Evolutionary conservation across 2,888 invertebrate genomes (phyloP).

Genomic region (Lasioglossum villosulum): DNA sequence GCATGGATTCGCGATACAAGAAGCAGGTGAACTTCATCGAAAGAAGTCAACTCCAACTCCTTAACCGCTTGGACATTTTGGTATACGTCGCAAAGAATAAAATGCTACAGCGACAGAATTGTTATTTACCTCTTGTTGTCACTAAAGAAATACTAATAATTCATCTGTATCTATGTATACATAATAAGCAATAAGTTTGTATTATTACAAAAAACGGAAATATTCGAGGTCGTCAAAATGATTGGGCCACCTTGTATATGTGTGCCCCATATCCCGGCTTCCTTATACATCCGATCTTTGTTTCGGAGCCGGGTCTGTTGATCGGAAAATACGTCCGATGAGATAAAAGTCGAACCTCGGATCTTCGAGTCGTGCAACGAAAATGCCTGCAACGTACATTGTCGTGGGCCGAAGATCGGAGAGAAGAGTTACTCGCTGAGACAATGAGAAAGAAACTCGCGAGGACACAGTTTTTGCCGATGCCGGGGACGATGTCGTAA

Average conservation of each 20-base stretch:
- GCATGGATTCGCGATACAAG: no score
- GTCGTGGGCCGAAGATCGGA: neutral
- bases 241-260: neutral
- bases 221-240: neutral
- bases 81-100: no score
- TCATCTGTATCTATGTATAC: no score
- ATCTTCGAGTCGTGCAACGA: constrained; percentile 17
- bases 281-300: constrained; percentile 25
- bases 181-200: no score
- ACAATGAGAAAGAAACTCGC: constrained; percentile 14
- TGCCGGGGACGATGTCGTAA: neutral
- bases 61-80: no score
- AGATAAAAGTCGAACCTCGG: constrained; percentile 38
- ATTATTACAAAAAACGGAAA: no score
- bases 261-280: constrained; percentile 17
- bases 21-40: no score
- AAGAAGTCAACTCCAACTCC: no score
- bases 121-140: no score
- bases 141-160: no score
- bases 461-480: neutral
- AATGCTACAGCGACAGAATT: no score
- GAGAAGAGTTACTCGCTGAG: neutral
- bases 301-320: constrained; percentile 17
- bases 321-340: constrained; percentile 45
- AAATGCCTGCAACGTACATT: constrained; percentile 1